Base-by-base conservation (phyloP, 2,888 invertebrate species). In the Dione vanillae region DNA sequence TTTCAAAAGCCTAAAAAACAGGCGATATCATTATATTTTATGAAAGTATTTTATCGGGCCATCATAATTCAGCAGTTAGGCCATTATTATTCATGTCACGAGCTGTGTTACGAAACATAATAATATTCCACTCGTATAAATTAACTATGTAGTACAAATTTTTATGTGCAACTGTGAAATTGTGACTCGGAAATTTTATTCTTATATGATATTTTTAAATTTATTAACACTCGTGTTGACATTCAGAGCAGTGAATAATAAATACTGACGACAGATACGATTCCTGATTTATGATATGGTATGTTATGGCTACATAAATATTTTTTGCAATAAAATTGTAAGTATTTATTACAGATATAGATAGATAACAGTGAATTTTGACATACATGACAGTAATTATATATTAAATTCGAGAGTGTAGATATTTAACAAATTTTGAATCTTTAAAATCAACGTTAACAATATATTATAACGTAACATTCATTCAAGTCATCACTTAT, bases 231-330 rank as follows among this genome's bases (percentile, higher is more conserved):
- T 58, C 65, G 54, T 41, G 51, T 47, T 65, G 37, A 66, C 37
- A 54, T 67, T 69, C 67, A 11, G 47, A 59, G 69, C 59, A 64
- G 61, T 74, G 67, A 74, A 71, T 78, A 76, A 35, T 76, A 73
- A 78, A 59, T 76, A 75, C 69, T 69, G 72, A 78, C 80, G 83
- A 85, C 84, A 82, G 82, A 83, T 80, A 79, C 77, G 56, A 45
- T 14, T 75, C 45, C 41, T 67, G 67, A 70, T 52, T 67, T 66
- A 56, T 67, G 27, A 37, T 49, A 62, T 40, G 41, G 47, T 49
- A 41, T 19, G 47, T 54, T 66, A 61, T 61, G 41, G 16, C 47
- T 12, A 49, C 61, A 37, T 45, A 51, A 70, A 61, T 70, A 70
- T 51, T 61, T 66, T 61, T 47, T 56, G 2, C 56, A 7, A 56